Base-by-base conservation (phyloP, 2,888 invertebrate species). In the Nomada lathburiana region DNA sequence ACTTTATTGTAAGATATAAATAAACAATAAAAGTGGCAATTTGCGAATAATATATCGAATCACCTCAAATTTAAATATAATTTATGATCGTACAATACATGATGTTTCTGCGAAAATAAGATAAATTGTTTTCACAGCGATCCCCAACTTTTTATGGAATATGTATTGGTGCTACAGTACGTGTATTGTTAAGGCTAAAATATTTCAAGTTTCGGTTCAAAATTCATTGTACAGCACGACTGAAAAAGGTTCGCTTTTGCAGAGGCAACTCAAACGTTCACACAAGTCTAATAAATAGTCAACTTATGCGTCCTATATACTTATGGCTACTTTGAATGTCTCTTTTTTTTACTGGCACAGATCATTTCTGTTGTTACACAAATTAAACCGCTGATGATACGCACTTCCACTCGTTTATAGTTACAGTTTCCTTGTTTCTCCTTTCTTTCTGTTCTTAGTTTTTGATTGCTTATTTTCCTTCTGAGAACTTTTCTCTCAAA, bases 401-500 rank as follows among this genome's bases (percentile, higher is more conserved):
- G 73, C 81, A 83, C 83, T 87, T 78, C 62, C 80, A 86, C 75
- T 84, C 64, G 59, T 79, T 82, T 81, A 80, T 76, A 80, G 69
- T 68, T 82, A 82, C 74, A 80, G 77, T 57, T 68, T 36, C 16
- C 47, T 42, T 63, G 11, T 76, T 50, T 59, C 42, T 72, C 3
- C 7, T 69, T 13, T 29, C 63, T 75, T 42, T 29, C 16, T 42
- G n/a, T 53, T n/a, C n/a, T 20, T 53, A 20, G n/a, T 53, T 62
- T 83, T 84, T 80, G 76, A 76, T 82, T 86, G 75, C 74, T 92
- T 90, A 94, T 88, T 94, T 94, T 47, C 92, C 93, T 83, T 97
- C 96, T 91, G 96, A 97, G 92, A 97, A 95, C 94, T 96, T 97
- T 95, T 98, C 97, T 91, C 98, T 96, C 94, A 98, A 96, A 94